A percentile compares a stretch with the other conserved stretches of the same genome.
phyloP scores from a whole-genome alignment of 2,888 invertebrate species.

The Seira sanloemensis region DNA sequence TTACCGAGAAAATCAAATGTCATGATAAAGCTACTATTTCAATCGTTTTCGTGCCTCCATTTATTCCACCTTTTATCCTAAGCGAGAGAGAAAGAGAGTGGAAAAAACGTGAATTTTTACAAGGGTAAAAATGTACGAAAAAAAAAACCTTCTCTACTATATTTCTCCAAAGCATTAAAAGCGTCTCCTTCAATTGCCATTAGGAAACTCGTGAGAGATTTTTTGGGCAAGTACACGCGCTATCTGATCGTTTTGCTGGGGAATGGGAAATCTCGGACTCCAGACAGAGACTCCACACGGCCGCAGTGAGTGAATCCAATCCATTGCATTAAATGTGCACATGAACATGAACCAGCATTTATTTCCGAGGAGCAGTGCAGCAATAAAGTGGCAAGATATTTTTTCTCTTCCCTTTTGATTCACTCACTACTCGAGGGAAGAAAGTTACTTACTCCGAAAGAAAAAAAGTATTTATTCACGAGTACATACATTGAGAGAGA shows the following conservation, averaged over 20 bases:
- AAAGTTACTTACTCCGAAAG: conserved; percentile 1
- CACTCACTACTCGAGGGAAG: conserved; percentile 35
- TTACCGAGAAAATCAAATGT: conserved; percentile 51
- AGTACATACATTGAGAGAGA: background rate
- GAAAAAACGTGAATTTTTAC: conserved; percentile 20
- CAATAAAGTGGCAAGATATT: conserved; percentile 56
- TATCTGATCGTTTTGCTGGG: conserved; percentile 40
- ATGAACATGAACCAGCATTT: background rate
- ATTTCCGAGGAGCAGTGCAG: conserved; percentile 41
- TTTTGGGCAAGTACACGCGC: background rate
- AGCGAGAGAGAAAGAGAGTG: background rate
- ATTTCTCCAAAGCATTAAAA: conserved; percentile 46
- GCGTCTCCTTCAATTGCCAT: conserved; percentile 57
- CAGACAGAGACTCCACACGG: too few relatives aligned
- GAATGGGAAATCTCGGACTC: conserved; percentile 40
- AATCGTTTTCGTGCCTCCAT: conserved; percentile 58
- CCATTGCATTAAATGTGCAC: conserved; percentile 16
- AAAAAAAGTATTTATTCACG: conserved; percentile 8
- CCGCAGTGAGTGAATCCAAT: conserved; percentile 32
- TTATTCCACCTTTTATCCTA: conserved; percentile 46
- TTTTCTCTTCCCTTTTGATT: conserved; percentile 49
- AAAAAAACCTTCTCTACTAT: conserved; percentile 35
- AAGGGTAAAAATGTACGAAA: conserved; percentile 22
- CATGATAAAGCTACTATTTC: conserved; percentile 63
- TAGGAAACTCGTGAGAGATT: conserved; percentile 49